These are phyloP conservation scores for Florisuga fusca DNA, from an alignment of 2,797 vertebrate species.

Conservation along the genomic window DNA sequence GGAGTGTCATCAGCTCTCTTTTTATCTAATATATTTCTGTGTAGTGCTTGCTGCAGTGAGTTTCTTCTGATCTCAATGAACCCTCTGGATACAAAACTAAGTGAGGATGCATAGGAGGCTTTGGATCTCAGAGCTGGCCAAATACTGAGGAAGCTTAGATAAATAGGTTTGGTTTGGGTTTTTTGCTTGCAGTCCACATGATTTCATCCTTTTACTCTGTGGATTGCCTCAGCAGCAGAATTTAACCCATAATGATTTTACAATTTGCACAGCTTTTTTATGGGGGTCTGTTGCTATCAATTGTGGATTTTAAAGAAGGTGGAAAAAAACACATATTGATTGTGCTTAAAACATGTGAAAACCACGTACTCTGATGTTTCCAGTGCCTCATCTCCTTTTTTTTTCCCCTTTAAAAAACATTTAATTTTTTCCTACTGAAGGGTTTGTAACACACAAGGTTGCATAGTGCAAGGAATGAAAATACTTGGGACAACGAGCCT, in stretches of 20 bases:
- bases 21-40: not conserved
- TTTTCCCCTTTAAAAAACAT: not conserved
- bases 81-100: not conserved
- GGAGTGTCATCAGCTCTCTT: not conserved
- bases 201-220: not conserved
- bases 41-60: not conserved
- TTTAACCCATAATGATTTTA: not conserved
- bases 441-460: conserved; percentile 47
- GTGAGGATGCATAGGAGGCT: not conserved
- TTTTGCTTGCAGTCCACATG: not conserved
- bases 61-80: not conserved
- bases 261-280: not conserved
- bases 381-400: not conserved
- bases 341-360: not conserved
- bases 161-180: not conserved
- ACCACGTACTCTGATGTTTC: not conserved
- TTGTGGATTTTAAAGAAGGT: not conserved
- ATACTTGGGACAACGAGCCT: conserved; percentile 62
- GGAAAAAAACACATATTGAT: not conserved
- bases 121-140: not conserved
- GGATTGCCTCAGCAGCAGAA: not conserved
- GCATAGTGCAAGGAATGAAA: conserved; percentile 44
- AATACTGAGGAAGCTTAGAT: not conserved
- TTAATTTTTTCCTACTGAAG: not conserved
- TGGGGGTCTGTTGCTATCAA: not conserved